Evolutionary conservation across 2,113 vertebrate species (phyloP), one percentile per base, ranked within the genome.

Genomic region (Zootoca vivipara): DNA sequence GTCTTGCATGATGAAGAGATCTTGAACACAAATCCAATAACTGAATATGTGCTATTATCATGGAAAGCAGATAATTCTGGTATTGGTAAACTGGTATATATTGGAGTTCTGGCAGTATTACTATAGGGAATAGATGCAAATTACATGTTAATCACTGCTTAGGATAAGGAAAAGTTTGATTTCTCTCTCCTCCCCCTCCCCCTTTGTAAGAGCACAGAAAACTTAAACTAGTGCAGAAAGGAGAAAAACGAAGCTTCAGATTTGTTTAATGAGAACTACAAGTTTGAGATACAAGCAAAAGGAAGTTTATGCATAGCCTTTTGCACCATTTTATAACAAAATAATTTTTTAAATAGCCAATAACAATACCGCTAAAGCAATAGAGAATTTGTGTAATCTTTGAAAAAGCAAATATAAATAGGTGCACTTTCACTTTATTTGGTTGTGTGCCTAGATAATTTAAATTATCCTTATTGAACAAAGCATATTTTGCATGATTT

Each of bases 401-500:
- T 87, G 87, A 67, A 56, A 52, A 8, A 56, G 87, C 67, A 85
- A 87, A 12, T 89, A 91, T 88, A 90, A 92, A 92, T 56, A 85
- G 65, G 82, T 91, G 84, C 77, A 75, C 85, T 95, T 91, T 94
- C 82, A 90, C 89, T 94, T 86, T 87, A 89, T 89, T 82, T 92
- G 89, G 89, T 93, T 93, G 92, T 95, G 90, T 93, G 87, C 92
- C 91, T 90, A 92, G 89, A 5, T 92, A 93, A 94, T 82, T 94
- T 93, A 64, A 73, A 81, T 74, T 70, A 62, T 72, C 91, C 91
- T 81, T 64, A 90, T 58, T 64, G 77, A 95, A 94, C 94, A 95
- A 95, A 95, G 80, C 79, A 65, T 93, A 87, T 92, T 96, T 93
- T 95, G 94, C 94, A 95, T 95, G 93, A 83, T 65, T 81, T 87